Base-by-base conservation (phyloP, 2,888 invertebrate genomes). In the Cataglyphis cursor region DNA sequence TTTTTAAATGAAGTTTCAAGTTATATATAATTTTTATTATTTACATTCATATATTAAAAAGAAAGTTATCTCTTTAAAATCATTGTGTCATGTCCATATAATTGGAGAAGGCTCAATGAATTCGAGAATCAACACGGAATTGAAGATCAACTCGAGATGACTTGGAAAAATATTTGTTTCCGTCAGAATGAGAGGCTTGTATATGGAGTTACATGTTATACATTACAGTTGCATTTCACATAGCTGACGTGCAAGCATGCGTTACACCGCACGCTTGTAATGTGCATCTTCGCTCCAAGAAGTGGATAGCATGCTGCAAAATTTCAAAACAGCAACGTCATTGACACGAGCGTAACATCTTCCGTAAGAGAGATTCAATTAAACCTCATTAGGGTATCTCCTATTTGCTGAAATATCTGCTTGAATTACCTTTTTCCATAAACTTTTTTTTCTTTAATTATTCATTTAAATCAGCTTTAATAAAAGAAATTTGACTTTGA, bases 171-270 rank as follows among this genome's bases (percentile, higher is more conserved):
- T 66, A 76, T 66, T 10, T 21, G 54, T 66, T 66, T 76, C 59
- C 80, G 59, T 65, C 74, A 28, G 48, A 66, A 66, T 76, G 66
- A 54, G 12, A 64, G 75, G 28, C 48, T 24, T 61, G 38, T 41
- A 57, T 51, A 38, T 74, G 83, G 28, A 28, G 28, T 89, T 88
- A 89, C 89, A 88, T 89, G 89, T 89, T 78, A 61, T 78, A 68
- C 82, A 64, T 75, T 82, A 83, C 89, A 90, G 88, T 90, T 89
- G 89, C 88, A 68, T 85, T 90, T 89, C 87, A 88, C 84, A 88
- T 89, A 87, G 82, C 59, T 83, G 81, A 74, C 83, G 83, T 80
- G 83, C 84, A 83, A 87, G 87, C 80, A 80, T 68, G 75, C 24
- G 82, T 86, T 85, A 66, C 81, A 80, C 83, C 76, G 72, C 68